phyloP scores from a whole-genome alignment of 2,888 invertebrate genomes.

The Thymelicus lineola region DNA sequence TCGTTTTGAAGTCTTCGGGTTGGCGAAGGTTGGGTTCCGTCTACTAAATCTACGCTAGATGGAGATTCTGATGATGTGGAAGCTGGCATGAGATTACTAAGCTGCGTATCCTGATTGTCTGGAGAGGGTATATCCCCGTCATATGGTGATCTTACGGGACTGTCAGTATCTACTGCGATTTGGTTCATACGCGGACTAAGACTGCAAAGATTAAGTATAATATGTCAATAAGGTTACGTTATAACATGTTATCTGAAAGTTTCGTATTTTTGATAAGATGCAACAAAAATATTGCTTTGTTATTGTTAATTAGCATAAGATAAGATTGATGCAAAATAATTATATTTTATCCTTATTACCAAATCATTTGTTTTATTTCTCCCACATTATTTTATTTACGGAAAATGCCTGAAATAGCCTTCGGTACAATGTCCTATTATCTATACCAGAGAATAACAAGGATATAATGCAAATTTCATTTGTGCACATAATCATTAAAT shows the following conservation, averaged over 20 bases:
- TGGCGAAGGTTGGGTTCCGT: constrained; percentile 52
- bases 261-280: not conserved
- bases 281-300: not conserved
- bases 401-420: not conserved
- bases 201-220: constrained; percentile 53
- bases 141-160: constrained; percentile 54
- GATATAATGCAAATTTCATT: too few relatives aligned
- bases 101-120: constrained; percentile 43
- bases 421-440: not conserved
- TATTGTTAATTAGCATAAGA: not conserved
- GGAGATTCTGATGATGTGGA: constrained; percentile 65
- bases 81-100: constrained; percentile 52
- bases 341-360: not conserved
- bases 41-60: constrained; percentile 57
- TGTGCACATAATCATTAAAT: too few relatives aligned
- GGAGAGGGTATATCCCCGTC: constrained; percentile 60
- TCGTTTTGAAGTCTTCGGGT: constrained; percentile 61
- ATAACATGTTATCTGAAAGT: not conserved
- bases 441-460: not conserved
- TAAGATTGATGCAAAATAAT: not conserved
- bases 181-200: constrained; percentile 58
- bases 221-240: too few relatives aligned
- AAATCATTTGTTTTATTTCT: not conserved
- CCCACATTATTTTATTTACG: not conserved
- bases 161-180: constrained; percentile 56